A percentile compares a stretch with the other conserved stretches of the same genome.
phyloP scores from a whole-genome alignment of 2,888 invertebrate genomes.

The Synergus gifuensis region DNA sequence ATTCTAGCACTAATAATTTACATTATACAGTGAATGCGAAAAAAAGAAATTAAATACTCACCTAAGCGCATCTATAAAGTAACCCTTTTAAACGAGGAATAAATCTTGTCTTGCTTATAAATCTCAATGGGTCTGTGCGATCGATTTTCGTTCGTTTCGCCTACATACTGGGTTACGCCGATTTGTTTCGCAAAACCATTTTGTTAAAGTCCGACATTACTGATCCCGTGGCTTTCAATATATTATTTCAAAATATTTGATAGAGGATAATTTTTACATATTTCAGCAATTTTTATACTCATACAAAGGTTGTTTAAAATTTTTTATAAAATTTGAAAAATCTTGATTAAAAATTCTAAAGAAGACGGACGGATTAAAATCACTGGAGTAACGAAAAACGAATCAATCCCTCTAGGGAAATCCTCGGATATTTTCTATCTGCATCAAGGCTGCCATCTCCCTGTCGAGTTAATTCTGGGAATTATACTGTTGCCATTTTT shows the following conservation, averaged over 20 bases:
- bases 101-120: slow-evolving; percentile 67
- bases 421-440: slow-evolving; percentile 5
- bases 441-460: not conserved
- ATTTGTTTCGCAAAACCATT: slow-evolving; percentile 31
- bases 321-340: not conserved
- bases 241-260: not conserved
- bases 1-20: not conserved
- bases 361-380: not conserved
- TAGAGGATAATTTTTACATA: not conserved
- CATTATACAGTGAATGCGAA: not conserved
- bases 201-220: slow-evolving; percentile 36
- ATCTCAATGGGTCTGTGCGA: slow-evolving; percentile 62
- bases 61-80: slow-evolving; percentile 66
- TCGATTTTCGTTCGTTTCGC: slow-evolving; percentile 58
- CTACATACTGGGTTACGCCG: slow-evolving; percentile 16
- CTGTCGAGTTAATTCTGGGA: slow-evolving; percentile 61
- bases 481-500: slow-evolving; percentile 66
- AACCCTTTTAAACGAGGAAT: slow-evolving; percentile 71
- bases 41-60: slow-evolving; percentile 56
- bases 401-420: slow-evolving; percentile 6
- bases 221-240: slow-evolving; percentile 22
- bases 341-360: not conserved
- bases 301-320: not conserved
- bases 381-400: not conserved
- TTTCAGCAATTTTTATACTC: too few species aligned